A percentile compares a stretch with the other conserved stretches of the same genome.
These are phyloP conservation scores for Serilophus lunatus DNA, from an alignment of 2,113 vertebrate species.

Conservation along the genomic window DNA sequence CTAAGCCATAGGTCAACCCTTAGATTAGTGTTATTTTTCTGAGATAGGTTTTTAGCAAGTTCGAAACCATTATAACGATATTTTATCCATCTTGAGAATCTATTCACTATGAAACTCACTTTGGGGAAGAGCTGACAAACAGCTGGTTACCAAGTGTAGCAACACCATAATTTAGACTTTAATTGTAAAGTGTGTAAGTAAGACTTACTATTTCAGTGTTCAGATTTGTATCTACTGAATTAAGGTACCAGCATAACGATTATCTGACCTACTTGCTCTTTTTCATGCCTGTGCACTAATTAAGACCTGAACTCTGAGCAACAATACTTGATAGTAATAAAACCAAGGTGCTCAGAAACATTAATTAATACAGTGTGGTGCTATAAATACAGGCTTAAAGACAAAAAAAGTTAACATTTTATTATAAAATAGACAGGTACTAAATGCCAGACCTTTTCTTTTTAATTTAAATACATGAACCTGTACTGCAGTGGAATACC, in stretches of 20 bases:
- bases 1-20: not conserved
- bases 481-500: not conserved
- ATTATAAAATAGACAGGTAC: not conserved
- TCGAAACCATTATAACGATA: not conserved
- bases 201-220: not conserved
- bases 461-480: constrained; percentile 20
- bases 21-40: not conserved
- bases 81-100: not conserved
- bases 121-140: not conserved
- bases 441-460: not conserved
- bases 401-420: not conserved
- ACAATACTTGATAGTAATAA: not conserved
- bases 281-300: not conserved
- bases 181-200: not conserved
- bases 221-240: not conserved
- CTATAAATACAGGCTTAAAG: constrained; percentile 2
- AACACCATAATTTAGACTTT: not conserved
- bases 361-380: not conserved
- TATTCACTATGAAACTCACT: not conserved
- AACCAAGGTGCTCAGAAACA: not conserved
- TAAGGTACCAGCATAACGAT: not conserved
- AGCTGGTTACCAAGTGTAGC: not conserved
- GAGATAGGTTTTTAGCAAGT: not conserved
- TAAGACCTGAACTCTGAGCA: not conserved
- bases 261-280: not conserved